phyloP scores from a whole-genome alignment of 2,113 vertebrate genomes.

The Myotis brandtii region DNA sequence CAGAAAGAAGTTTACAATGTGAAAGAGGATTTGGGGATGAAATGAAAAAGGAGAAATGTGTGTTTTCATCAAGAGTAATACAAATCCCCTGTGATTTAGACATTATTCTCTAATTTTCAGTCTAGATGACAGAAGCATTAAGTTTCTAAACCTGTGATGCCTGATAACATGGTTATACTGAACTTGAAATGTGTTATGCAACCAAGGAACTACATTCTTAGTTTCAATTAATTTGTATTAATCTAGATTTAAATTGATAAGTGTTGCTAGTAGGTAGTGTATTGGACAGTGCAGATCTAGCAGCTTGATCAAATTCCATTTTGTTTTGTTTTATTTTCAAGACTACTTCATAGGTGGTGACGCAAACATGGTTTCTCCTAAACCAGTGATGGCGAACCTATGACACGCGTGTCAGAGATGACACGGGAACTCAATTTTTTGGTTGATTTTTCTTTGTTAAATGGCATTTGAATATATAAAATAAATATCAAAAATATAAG shows the following conservation, averaged over 20 bases:
- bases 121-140: not conserved
- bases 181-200: not conserved
- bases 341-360: not conserved
- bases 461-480: no score
- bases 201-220: not conserved
- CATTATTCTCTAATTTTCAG: constrained; percentile 15
- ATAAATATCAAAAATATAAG: no score
- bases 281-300: not conserved
- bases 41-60: not conserved
- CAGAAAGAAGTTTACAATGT: not conserved
- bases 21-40: not conserved
- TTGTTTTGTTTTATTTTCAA: constrained; percentile 26
- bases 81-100: not conserved
- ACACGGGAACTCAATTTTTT: no score
- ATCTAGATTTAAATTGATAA: constrained; percentile 32
- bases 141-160: not conserved
- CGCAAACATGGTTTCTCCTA: not conserved
- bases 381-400: not conserved
- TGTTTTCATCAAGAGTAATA: constrained; percentile 1
- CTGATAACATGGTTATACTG: not conserved
- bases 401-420: no score
- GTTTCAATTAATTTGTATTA: constrained; percentile 1
- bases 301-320: not conserved
- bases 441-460: no score
- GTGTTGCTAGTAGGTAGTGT: not conserved